A percentile compares a stretch with the other conserved stretches of the same genome.
Conservation (phyloP, 2,113 vertebrate genomes). For the Cisticola juncidis region DNA sequence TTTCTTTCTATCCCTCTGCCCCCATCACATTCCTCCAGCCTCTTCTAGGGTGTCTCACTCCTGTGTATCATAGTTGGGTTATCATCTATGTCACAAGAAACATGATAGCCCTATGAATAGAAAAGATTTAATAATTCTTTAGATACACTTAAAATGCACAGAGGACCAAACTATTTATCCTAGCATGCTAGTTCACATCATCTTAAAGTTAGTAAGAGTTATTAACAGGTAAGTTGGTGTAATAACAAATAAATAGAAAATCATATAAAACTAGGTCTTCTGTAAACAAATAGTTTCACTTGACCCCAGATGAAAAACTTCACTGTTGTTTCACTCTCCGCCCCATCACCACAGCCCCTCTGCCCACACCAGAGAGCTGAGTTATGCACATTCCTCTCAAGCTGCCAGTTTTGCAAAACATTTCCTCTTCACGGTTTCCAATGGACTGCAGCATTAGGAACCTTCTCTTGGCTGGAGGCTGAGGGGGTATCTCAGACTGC, state of each 20-base stretch:
- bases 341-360: background rate
- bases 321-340: background rate
- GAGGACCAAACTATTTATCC: background rate
- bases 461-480: background rate
- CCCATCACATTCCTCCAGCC: background rate
- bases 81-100: background rate
- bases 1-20: background rate
- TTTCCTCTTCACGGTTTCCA: background rate
- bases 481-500: background rate
- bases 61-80: background rate
- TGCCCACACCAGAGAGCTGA: background rate
- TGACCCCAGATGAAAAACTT: background rate
- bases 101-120: background rate
- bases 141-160: background rate
- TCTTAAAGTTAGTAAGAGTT: background rate
- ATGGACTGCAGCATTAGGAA: background rate
- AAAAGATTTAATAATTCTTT: background rate
- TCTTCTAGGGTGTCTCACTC: background rate
- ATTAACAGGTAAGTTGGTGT: background rate
- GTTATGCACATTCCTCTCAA: background rate
- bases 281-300: background rate
- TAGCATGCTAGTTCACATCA: background rate
- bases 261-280: background rate
- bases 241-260: background rate
- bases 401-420: background rate